phyloP scores from a whole-genome alignment of 2,888 invertebrate species.

The Amblyteles armatorius region DNA sequence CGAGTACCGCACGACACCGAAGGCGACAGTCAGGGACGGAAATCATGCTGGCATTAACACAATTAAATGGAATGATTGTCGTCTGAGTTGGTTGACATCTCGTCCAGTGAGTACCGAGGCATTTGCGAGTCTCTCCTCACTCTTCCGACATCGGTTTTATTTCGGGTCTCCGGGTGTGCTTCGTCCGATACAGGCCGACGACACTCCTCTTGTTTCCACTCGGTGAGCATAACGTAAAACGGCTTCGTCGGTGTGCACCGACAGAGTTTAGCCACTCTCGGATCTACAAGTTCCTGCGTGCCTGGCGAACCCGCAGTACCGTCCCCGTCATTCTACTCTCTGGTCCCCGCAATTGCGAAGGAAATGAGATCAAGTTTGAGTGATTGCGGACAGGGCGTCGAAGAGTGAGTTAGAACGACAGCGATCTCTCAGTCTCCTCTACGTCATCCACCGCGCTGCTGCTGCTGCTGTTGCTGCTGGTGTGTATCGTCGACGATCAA shows the following conservation, averaged over 20 bases:
- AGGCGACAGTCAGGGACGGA: slow-evolving; percentile 71
- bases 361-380: slow-evolving; percentile 83
- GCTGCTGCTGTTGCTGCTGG: background rate
- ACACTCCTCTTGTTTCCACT: slow-evolving; percentile 13
- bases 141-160: slow-evolving; percentile 68
- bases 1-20: slow-evolving; percentile 23
- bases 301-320: background rate
- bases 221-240: background rate
- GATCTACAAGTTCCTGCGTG: slow-evolving; percentile 1
- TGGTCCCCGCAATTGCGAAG: slow-evolving; percentile 78
- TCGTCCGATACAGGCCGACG: slow-evolving; percentile 10
- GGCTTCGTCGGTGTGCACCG: slow-evolving; percentile 10
- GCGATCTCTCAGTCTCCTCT: slow-evolving; percentile 18
- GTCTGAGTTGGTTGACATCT: slow-evolving; percentile 69
- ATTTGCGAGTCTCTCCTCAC: slow-evolving; percentile 49
- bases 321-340: slow-evolving; percentile 1
- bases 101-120: slow-evolving; percentile 36
- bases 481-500: slow-evolving; percentile 15
- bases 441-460: slow-evolving; percentile 23
- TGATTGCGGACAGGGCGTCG: slow-evolving; percentile 73
- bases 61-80: slow-evolving; percentile 75
- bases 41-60: slow-evolving; percentile 78
- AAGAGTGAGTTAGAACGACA: slow-evolving; percentile 50
- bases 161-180: slow-evolving; percentile 34
- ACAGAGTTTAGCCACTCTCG: slow-evolving; percentile 13